Evolutionary conservation across 2,888 invertebrate genomes (phyloP).

Genomic region (Acrobasis repandana): DNA sequence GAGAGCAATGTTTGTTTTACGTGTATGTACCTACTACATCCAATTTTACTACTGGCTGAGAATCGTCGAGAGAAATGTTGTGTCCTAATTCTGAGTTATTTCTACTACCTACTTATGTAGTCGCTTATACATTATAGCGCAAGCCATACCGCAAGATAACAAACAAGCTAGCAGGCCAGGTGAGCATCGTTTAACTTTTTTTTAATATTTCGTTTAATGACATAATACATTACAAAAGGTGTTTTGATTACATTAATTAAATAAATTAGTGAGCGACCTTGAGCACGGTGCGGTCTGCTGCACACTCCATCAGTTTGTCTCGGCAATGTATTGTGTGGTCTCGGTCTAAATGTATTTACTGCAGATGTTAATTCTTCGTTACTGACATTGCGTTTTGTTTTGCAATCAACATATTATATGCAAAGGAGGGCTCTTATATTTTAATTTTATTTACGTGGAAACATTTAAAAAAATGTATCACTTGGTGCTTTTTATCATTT

Average conservation of each 20-base stretch:
- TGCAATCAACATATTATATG: slow-evolving; percentile 16
- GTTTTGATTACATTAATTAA: slow-evolving; percentile 46
- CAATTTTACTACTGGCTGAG: background rate
- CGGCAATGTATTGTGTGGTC: too few relatives aligned
- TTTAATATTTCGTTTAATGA: too few relatives aligned
- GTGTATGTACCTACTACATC: background rate
- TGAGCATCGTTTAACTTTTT: too few relatives aligned
- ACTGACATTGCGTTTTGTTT: slow-evolving; percentile 36
- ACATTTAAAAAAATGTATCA: too few relatives aligned
- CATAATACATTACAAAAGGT: slow-evolving; percentile 26
- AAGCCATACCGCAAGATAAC: too few relatives aligned
- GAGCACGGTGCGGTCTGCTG: slow-evolving; percentile 59
- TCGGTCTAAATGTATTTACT: slow-evolving; percentile 56
- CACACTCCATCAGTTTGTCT: slow-evolving; percentile 62
- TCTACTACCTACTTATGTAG: too few relatives aligned
- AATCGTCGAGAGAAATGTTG: background rate
- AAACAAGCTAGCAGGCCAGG: too few relatives aligned
- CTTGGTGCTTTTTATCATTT: too few relatives aligned
- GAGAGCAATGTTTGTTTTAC: slow-evolving; percentile 27
- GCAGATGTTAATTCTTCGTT: slow-evolving; percentile 54
- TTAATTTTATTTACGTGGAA: too few relatives aligned
- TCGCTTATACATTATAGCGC: too few relatives aligned
- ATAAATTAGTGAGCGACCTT: slow-evolving; percentile 66
- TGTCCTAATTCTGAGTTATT: too few relatives aligned
- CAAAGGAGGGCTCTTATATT: background rate